Percentiles rank a stretch among this genome's conserved stretches.
phyloP scores from a whole-genome alignment of 2,888 invertebrate genomes.

The Eugnorisma glareosa region DNA sequence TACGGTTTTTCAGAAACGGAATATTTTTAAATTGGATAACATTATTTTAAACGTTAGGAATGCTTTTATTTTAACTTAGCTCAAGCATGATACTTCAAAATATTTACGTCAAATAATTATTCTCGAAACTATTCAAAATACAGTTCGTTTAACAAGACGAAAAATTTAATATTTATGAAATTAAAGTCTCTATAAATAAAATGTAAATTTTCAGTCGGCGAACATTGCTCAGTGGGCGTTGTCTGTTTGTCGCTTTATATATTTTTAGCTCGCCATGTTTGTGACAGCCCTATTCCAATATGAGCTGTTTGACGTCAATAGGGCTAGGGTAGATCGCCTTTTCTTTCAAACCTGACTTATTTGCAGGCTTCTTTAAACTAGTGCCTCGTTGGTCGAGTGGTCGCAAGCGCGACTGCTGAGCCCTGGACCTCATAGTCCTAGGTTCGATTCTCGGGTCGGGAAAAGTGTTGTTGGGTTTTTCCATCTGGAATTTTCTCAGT shows the following conservation, averaged over 20 bases:
- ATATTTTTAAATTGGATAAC: background rate
- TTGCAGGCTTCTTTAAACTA: constrained; percentile 27
- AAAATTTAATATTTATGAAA: constrained; percentile 43
- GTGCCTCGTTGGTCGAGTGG: background rate
- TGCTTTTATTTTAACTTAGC: background rate
- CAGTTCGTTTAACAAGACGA: constrained; percentile 11
- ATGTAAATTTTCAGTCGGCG: constrained; percentile 44
- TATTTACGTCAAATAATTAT: background rate
- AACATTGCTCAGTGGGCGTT: constrained; percentile 36
- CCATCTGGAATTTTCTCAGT: background rate
- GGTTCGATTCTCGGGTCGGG: background rate
- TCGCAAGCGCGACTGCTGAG: background rate
- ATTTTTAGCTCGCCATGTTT: constrained; percentile 59
- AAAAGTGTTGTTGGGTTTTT: background rate
- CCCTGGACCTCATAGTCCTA: too few species aligned
- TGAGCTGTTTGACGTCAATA: constrained; percentile 58
- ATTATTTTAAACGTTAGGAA: background rate
- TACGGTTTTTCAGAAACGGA: background rate
- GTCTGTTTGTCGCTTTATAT: constrained; percentile 48
- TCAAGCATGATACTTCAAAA: background rate
- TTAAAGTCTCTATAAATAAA: constrained; percentile 47
- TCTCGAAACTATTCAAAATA: background rate
- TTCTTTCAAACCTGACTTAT: constrained; percentile 36
- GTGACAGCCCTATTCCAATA: constrained; percentile 58
- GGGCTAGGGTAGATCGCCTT: constrained; percentile 29